Conservation (phyloP, 37 sponge, comb jelly and placozoan genomes). For the Chondrilla cf. caribensis region DNA sequence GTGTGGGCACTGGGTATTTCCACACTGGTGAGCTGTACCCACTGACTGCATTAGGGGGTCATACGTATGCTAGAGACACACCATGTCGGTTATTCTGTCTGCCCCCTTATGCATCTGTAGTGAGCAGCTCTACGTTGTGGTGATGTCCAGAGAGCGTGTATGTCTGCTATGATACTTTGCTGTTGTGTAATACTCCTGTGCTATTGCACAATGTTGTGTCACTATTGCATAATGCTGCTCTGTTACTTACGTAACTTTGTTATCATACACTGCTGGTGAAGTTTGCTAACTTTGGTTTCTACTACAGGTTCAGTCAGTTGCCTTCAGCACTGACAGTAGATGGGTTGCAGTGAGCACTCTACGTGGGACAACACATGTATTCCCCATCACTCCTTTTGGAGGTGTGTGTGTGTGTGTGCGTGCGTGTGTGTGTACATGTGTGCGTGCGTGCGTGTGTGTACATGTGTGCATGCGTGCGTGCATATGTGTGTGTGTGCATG, state of each 20-base stretch:
- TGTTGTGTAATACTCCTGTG: too few species aligned
- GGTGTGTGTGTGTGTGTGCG: constrained; percentile 28
- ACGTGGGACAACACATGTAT: constrained; percentile 90
- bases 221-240: too few species aligned
- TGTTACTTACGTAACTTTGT: background rate
- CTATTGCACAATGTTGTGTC: too few species aligned
- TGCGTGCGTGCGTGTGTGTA: background rate
- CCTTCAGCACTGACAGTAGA: constrained; percentile 84
- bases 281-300: background rate
- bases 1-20: too few species aligned
- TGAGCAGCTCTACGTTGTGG: too few species aligned
- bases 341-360: constrained; percentile 86
- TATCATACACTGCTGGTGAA: background rate
- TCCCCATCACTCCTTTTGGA: constrained; percentile 94
- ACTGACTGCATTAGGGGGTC: too few species aligned
- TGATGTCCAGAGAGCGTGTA: too few species aligned
- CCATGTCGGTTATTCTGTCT: too few species aligned
- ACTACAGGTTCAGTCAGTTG: constrained; percentile 76
- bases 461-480: background rate
- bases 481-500: background rate
- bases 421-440: background rate
- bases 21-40: too few species aligned
- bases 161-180: too few species aligned
- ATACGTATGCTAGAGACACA: too few species aligned
- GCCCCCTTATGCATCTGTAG: too few species aligned